phyloP scores from a whole-genome alignment of 2,888 invertebrate species.

The Eilema depressum region DNA sequence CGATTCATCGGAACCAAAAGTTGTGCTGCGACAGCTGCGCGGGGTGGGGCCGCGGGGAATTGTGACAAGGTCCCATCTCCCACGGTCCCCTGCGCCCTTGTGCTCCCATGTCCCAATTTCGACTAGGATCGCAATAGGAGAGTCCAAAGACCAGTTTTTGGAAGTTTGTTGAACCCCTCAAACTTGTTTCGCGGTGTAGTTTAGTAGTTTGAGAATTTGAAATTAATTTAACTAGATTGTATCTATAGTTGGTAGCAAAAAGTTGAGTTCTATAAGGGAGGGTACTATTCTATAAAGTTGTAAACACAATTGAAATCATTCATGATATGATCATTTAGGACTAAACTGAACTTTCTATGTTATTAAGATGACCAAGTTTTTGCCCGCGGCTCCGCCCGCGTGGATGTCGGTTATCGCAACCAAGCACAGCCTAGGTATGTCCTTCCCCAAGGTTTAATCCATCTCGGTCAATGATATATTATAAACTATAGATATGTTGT shows the following conservation, averaged over 20 bases:
- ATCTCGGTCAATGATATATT: no score
- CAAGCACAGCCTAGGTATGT: no score
- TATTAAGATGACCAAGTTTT: no score
- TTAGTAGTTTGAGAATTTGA: slow-evolving; percentile 17
- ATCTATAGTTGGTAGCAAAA: not conserved
- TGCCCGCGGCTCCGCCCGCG: no score
- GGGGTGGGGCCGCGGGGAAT: slow-evolving; percentile 61
- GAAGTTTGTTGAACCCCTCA: slow-evolving; percentile 33
- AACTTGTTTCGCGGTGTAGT: slow-evolving; percentile 26
- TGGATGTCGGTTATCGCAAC: no score
- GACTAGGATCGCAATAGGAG: slow-evolving; percentile 52
- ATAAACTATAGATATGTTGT: no score
- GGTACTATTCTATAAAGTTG: not conserved
- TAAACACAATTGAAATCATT: not conserved
- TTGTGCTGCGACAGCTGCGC: slow-evolving; percentile 81
- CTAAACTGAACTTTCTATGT: no score
- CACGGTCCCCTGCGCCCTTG: slow-evolving; percentile 71
- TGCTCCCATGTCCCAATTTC: slow-evolving; percentile 53
- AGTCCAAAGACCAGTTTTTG: slow-evolving; percentile 55
- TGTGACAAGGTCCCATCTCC: slow-evolving; percentile 73
- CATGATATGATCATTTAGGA: not conserved
- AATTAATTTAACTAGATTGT: slow-evolving; percentile 22
- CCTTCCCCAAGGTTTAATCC: no score
- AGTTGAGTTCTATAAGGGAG: not conserved
- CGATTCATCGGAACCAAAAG: slow-evolving; percentile 73